Evolutionary conservation across 2,797 vertebrate species (phyloP).

Genomic region (Pantherophis alleghaniensis): DNA sequence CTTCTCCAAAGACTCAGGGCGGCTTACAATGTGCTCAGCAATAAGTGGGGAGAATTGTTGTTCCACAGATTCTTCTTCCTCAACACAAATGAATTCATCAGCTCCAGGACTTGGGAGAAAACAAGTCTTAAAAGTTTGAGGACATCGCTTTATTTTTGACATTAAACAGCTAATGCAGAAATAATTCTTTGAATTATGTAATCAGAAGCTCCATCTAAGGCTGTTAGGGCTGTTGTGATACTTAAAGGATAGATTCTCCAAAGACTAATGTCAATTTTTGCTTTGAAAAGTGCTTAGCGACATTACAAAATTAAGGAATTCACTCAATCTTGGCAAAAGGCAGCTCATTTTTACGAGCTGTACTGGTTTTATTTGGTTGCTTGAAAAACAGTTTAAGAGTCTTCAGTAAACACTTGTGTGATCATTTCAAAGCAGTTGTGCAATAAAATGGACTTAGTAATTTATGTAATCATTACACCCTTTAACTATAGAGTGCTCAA

Average conservation of each 20-base stretch:
- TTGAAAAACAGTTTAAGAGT: neutral
- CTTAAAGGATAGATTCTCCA: constrained; percentile 33
- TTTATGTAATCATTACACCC: neutral
- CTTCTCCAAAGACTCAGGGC: no score
- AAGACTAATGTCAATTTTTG: constrained; percentile 13
- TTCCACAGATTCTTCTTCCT: neutral
- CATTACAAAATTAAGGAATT: constrained; percentile 55
- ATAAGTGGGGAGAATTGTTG: neutral
- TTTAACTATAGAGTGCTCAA: neutral
- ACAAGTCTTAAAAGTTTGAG: neutral
- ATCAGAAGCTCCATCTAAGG: neutral
- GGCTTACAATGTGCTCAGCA: no score
- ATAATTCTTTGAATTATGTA: constrained; percentile 32
- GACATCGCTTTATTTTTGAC: neutral
- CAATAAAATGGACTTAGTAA: neutral
- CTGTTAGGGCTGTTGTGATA: neutral
- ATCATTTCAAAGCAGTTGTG: constrained; percentile 4
- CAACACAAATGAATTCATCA: neutral
- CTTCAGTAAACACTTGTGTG: neutral
- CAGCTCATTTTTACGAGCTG: constrained; percentile 13
- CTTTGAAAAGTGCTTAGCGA: constrained; percentile 41
- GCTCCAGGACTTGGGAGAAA: neutral
- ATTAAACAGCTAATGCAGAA: constrained; percentile 36
- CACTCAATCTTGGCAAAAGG: constrained; percentile 25
- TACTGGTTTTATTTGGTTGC: neutral